Base-by-base conservation (phyloP, 2,888 invertebrate genomes). In the Patella pellucida region DNA sequence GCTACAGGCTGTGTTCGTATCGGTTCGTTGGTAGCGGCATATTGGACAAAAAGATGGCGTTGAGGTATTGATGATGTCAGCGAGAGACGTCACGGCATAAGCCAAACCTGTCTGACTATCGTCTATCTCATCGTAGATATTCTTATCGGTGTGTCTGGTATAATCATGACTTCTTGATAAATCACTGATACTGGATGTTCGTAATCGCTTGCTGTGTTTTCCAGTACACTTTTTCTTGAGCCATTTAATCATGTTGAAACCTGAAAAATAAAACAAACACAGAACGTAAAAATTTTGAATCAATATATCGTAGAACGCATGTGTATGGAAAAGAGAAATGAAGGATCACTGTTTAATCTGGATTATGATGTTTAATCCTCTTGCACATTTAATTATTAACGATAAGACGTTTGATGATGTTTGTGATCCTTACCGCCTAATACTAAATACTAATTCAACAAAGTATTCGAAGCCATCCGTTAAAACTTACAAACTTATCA, bases 121-220 rank as follows among this genome's bases (percentile, higher is more conserved):
- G 19, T 56, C 56, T 56, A 56, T 56, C 56, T 56, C 56, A 19
- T 56, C n/a, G 56, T 56, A 56, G 56, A 56, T 56, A 56, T 56
- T 56, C 9, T 16, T 56, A 16, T 56, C 56, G 2, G 56, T 3
- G 14, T 56, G 56, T 9, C 56, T 56, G 56, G 56, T 56, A 56
- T 56, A 56, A 56, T 56, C 56, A 19, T 56, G 16, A 56, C 19
- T 56, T 56, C 56, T 56, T 1, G 56, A 19, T 19, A 16, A 56
- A 56, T 56, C 56, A 12, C 56, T 19, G 19, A 56, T 56, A 56
- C 56, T 56, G 56, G 56, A 56, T 56, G 56, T 56, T 56, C 56
- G 56, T 3, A 56, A 19, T 1, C 56, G 16, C 56, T 56, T 56
- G 56, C 56, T 56, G 16, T 56, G 56, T 16, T 56, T 56, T 19